These are phyloP conservation scores for Poecilia picta DNA, from an alignment of 2,797 vertebrate species.

Conservation along the genomic window DNA sequence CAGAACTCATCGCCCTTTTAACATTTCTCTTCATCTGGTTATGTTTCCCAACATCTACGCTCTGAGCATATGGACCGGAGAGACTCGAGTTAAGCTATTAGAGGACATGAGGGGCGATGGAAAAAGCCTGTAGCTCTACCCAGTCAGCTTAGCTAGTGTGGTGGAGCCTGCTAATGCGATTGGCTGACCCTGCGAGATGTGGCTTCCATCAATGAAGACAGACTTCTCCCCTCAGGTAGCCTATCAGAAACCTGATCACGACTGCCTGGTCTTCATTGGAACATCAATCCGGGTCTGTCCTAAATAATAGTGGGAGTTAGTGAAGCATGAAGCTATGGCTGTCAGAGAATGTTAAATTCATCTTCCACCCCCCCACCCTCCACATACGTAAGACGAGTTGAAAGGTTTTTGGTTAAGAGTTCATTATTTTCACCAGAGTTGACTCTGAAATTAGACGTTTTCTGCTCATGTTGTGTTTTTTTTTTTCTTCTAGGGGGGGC, in stretches of 20 bases:
- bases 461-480: conserved; percentile 1
- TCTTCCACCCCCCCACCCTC: conserved; percentile 21
- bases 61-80: conserved; percentile 39
- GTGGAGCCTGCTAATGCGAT: conserved; percentile 60
- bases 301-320: conserved; percentile 63
- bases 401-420: conserved; percentile 10
- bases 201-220: conserved; percentile 55
- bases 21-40: conserved; percentile 26
- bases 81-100: conserved; percentile 38
- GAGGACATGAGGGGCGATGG: conserved; percentile 40
- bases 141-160: conserved; percentile 33
- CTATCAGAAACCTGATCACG: conserved; percentile 64
- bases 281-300: conserved; percentile 63
- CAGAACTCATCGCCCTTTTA: not conserved
- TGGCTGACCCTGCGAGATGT: conserved; percentile 44
- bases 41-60: conserved; percentile 8
- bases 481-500: not conserved
- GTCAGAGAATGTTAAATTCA: conserved; percentile 66
- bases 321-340: conserved; percentile 62
- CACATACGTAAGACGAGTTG: conserved; percentile 2
- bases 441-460: not conserved
- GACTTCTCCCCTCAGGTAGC: conserved; percentile 63
- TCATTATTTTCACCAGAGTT: conserved; percentile 4
- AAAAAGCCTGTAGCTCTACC: conserved; percentile 48
- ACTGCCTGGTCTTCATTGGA: conserved; percentile 47